A percentile compares a stretch with the other conserved stretches of the same genome.
phyloP scores from a whole-genome alignment of 2,113 vertebrate species.

The Edolisoma coerulescens region DNA sequence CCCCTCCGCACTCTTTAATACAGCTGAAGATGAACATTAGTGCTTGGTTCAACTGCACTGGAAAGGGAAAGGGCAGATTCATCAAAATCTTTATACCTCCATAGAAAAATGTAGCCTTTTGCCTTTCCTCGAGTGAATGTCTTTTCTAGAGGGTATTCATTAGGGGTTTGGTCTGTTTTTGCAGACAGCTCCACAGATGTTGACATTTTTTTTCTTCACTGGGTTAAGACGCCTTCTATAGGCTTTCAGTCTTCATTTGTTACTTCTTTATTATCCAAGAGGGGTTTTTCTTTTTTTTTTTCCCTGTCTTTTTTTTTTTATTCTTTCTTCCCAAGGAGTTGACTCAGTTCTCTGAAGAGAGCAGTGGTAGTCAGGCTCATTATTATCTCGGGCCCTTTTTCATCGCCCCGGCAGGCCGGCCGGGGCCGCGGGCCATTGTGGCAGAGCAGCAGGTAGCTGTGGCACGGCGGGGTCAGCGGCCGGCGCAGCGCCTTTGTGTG shows the following conservation, averaged over 20 bases:
- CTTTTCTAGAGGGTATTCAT: conserved; percentile 75
- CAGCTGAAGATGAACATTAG: conserved; percentile 76
- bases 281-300: conserved; percentile 63
- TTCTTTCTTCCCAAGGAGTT: conserved; percentile 65
- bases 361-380: conserved; percentile 80
- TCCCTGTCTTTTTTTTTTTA: neutral
- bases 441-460: conserved; percentile 89
- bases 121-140: conserved; percentile 79
- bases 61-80: conserved; percentile 73
- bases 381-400: conserved; percentile 82
- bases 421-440: conserved; percentile 82
- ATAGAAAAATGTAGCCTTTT: conserved; percentile 86
- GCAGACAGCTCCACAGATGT: conserved; percentile 88
- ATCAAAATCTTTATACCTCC: conserved; percentile 74
- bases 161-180: conserved; percentile 72
- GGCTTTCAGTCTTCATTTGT: conserved; percentile 88
- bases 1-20: conserved; percentile 60
- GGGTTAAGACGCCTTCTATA: conserved; percentile 92
- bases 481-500: conserved; percentile 67
- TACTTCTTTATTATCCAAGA: conserved; percentile 87
- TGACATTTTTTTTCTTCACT: conserved; percentile 85
- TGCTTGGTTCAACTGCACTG: conserved; percentile 75
- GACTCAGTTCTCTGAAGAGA: conserved; percentile 81
- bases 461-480: conserved; percentile 75
- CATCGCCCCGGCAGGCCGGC: conserved; percentile 68